These are phyloP conservation scores for Phlogophora meticulosa DNA, from an alignment of 2,888 invertebrate genomes.

Conservation along the genomic window DNA sequence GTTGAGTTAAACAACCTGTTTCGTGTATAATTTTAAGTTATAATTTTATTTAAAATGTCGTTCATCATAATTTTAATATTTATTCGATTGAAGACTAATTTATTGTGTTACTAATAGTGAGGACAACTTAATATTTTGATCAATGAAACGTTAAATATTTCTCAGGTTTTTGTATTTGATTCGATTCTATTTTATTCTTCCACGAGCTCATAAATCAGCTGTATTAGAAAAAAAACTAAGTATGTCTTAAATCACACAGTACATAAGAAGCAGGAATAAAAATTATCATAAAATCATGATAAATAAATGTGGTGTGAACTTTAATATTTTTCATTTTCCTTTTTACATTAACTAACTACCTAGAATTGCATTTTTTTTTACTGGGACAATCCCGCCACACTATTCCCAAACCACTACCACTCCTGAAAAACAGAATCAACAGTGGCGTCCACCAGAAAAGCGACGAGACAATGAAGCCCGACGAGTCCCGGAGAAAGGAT, in stretches of 20 bases:
- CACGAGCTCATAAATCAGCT: neutral
- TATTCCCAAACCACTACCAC: too few species aligned
- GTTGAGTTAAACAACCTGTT: constrained; percentile 34
- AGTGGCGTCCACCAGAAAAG: too few species aligned
- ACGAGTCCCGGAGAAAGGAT: too few species aligned
- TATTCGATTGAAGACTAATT: constrained; percentile 30
- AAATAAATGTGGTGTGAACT: too few species aligned
- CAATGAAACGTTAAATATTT: neutral
- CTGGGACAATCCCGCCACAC: too few species aligned
- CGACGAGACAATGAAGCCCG: too few species aligned
- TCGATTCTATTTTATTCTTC: neutral
- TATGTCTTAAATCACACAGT: too few species aligned
- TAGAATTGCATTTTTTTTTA: constrained; percentile 4
- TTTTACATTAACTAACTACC: neutral
- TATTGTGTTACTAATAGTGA: constrained; percentile 28
- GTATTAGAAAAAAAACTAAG: neutral
- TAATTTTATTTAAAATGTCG: constrained; percentile 18
- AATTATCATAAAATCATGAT: neutral
- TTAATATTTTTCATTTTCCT: constrained; percentile 1
- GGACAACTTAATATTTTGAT: constrained; percentile 19
- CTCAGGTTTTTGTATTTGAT: neutral
- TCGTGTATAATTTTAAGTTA: constrained; percentile 29
- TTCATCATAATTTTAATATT: constrained; percentile 38
- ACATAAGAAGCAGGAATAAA: neutral
- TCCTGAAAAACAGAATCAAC: too few species aligned